Conservation (phyloP, 2,888 invertebrate genomes). For the Aethes cnicana region DNA sequence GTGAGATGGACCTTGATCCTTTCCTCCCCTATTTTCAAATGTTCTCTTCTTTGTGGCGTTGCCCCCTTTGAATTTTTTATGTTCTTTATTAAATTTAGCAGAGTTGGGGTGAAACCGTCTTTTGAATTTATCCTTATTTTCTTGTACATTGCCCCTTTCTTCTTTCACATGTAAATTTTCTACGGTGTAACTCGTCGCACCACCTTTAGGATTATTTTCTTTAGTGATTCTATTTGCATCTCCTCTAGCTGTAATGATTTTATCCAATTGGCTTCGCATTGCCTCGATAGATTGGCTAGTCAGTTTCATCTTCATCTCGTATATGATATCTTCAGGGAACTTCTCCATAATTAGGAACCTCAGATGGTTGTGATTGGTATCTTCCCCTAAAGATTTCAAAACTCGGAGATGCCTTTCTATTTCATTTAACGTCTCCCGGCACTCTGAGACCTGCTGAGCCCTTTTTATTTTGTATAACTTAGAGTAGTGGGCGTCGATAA, state of each 20-base stretch:
- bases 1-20: too few relatives aligned
- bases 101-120: too few relatives aligned
- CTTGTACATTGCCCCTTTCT: too few relatives aligned
- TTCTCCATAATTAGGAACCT: conserved; percentile 8
- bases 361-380: background rate
- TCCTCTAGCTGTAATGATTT: background rate
- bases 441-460: background rate
- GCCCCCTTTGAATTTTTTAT: too few relatives aligned
- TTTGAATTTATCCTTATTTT: too few relatives aligned
- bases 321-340: background rate
- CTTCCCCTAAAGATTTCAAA: conserved; percentile 1
- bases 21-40: too few relatives aligned
- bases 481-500: background rate
- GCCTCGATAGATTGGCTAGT: background rate
- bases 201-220: background rate
- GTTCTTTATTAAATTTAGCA: too few relatives aligned
- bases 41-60: too few relatives aligned
- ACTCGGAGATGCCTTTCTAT: conserved; percentile 6
- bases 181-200: background rate
- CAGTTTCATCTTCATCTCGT: background rate
- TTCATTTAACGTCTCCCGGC: background rate
- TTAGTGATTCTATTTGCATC: background rate
- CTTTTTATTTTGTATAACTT: background rate
- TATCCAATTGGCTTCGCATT: background rate
- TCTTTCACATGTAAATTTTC: background rate